Conservation (phyloP, 2,888 invertebrate genomes). For the Steinernema scapterisci region DNA sequence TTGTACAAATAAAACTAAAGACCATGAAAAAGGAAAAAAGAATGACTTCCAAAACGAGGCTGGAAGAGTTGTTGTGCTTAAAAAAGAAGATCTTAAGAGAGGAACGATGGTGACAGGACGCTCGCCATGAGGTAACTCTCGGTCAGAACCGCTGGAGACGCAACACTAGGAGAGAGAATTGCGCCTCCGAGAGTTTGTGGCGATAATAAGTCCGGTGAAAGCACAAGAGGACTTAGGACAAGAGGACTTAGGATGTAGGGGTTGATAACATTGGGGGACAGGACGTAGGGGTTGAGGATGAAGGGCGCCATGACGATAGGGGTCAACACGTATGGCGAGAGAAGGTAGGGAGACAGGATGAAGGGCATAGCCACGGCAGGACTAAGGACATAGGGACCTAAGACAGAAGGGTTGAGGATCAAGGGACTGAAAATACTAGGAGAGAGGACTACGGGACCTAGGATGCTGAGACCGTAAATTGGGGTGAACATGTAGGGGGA, state of each 20-base stretch:
- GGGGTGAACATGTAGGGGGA: constrained; percentile 57
- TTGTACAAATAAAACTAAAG: too few relatives aligned
- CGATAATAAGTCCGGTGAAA: constrained; percentile 43
- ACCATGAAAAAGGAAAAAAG: too few relatives aligned
- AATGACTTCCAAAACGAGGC: too few relatives aligned
- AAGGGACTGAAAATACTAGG: constrained; percentile 64
- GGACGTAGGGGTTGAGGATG: constrained; percentile 51
- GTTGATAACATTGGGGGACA: constrained; percentile 51
- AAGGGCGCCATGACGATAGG: constrained; percentile 56
- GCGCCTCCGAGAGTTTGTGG: constrained; percentile 56
- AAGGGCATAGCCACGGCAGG: constrained; percentile 50
- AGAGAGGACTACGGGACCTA: constrained; percentile 49
- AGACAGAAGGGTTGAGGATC: constrained; percentile 54
- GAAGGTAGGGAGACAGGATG: constrained; percentile 45
- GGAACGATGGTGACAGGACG: constrained; percentile 58
- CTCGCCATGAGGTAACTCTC: constrained; percentile 56
- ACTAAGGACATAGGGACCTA: constrained; percentile 48
- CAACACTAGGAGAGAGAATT: constrained; percentile 60
- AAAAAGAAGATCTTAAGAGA: constrained; percentile 36
- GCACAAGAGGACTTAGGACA: constrained; percentile 44
- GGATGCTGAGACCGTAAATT: constrained; percentile 28
- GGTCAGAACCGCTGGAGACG: constrained; percentile 59
- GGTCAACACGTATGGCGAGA: constrained; percentile 46
- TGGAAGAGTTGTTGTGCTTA: too few relatives aligned
- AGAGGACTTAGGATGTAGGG: constrained; percentile 51